These are phyloP conservation scores for Nephrocerus scutellatus DNA, from an alignment of 2,888 invertebrate genomes.

Conservation along the genomic window DNA sequence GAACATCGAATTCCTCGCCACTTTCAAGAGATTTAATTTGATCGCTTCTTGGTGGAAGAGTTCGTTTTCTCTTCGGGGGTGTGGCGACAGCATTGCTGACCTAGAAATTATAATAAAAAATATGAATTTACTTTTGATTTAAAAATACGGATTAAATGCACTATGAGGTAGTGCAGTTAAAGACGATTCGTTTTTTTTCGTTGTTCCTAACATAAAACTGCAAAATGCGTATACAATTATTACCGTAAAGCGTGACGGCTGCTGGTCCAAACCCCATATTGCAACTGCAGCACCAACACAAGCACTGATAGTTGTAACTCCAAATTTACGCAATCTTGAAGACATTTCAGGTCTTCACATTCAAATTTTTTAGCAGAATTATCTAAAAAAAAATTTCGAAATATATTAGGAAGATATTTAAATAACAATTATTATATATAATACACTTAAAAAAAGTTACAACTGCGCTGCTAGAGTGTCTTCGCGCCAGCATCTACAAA, in stretches of 20 bases:
- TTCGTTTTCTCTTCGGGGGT: conserved; percentile 56
- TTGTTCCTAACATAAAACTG: too few relatives aligned
- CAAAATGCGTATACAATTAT: too few relatives aligned
- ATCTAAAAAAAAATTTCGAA: not conserved
- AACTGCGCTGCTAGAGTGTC: too few relatives aligned
- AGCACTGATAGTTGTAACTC: conserved; percentile 44
- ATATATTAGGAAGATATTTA: not conserved
- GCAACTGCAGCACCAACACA: conserved; percentile 43
- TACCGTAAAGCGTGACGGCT: conserved; percentile 36
- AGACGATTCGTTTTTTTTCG: too few relatives aligned
- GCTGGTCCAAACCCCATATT: conserved; percentile 38
- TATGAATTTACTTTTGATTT: too few relatives aligned
- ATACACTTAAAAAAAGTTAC: too few relatives aligned
- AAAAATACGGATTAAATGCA: not conserved
- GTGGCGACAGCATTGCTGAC: conserved; percentile 38
- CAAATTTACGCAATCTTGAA: conserved; percentile 44
- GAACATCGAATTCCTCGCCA: conserved; percentile 77
- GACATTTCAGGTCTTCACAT: too few relatives aligned
- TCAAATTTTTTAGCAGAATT: not conserved
- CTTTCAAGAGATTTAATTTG: conserved; percentile 71
- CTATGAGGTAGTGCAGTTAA: not conserved
- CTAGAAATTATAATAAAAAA: conserved; percentile 20
- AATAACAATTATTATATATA: too few relatives aligned
- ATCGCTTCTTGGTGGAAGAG: conserved; percentile 70
- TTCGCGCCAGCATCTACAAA: too few relatives aligned